These are phyloP conservation scores for Ancistrus triradiatus DNA, from an alignment of 2,113 vertebrate genomes.

Conservation along the genomic window DNA sequence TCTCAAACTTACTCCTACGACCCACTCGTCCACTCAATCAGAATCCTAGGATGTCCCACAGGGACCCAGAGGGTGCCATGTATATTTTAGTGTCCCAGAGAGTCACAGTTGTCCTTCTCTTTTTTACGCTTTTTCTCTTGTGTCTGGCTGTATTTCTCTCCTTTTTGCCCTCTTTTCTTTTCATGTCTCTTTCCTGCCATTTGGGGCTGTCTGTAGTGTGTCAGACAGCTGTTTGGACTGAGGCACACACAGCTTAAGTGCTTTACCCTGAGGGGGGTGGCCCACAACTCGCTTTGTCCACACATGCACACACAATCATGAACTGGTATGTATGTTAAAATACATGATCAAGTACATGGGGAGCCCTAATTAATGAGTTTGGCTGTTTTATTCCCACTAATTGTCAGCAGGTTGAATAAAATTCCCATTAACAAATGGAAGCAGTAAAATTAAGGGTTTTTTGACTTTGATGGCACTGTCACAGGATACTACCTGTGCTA, in stretches of 20 bases:
- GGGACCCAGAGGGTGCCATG: slow-evolving; percentile 26
- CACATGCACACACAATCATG: slow-evolving; percentile 17
- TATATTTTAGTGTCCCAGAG: slow-evolving; percentile 42
- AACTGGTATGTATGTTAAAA: too few species aligned
- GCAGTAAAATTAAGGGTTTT: too few species aligned
- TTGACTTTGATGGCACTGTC: too few species aligned
- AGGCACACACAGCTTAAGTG: slow-evolving; percentile 71
- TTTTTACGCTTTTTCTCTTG: too few species aligned
- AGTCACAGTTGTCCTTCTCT: slow-evolving; percentile 2
- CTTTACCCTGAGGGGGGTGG: slow-evolving; percentile 69
- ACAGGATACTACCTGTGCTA: too few species aligned
- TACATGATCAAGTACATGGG: too few species aligned
- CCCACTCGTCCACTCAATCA: too few species aligned
- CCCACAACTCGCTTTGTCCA: slow-evolving; percentile 44
- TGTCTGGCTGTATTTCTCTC: background rate
- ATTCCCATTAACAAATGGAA: too few species aligned
- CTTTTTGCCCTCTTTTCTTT: slow-evolving; percentile 4
- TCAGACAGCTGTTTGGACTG: slow-evolving; percentile 74
- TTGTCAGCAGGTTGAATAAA: too few species aligned
- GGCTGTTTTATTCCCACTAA: too few species aligned
- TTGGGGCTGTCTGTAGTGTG: slow-evolving; percentile 55
- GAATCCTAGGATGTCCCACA: background rate
- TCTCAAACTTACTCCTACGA: too few species aligned
- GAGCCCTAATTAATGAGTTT: too few species aligned
- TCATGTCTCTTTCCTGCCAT: slow-evolving; percentile 47